These are phyloP conservation scores for Chymomyza caudatula DNA, from an alignment of 2,888 invertebrate species.

Conservation along the genomic window DNA sequence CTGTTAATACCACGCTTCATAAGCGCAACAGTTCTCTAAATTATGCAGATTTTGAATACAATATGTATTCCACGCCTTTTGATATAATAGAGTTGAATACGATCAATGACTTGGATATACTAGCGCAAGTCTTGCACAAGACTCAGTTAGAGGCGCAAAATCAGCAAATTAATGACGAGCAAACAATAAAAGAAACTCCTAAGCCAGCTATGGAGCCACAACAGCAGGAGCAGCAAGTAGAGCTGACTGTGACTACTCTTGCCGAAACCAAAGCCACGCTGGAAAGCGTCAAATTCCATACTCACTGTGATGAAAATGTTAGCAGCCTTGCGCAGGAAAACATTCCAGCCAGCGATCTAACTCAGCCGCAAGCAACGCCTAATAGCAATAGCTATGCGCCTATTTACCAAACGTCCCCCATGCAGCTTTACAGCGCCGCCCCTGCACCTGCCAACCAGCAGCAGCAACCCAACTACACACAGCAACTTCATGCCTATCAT, in stretches of 20 bases:
- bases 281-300: constrained; percentile 60
- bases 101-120: constrained; percentile 93
- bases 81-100: constrained; percentile 95
- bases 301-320: constrained; percentile 57
- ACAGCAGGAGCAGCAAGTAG: not conserved
- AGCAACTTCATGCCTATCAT: constrained; percentile 32
- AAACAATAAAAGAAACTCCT: not conserved
- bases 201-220: not conserved
- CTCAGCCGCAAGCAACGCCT: constrained; percentile 14
- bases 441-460: not conserved
- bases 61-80: constrained; percentile 91
- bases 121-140: constrained; percentile 86
- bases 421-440: not conserved
- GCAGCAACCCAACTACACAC: constrained; percentile 10
- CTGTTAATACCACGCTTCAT: constrained; percentile 41
- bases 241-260: constrained; percentile 51
- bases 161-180: not conserved
- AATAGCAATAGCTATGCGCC: constrained; percentile 9
- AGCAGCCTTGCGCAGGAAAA: constrained; percentile 10
- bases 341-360: constrained; percentile 55
- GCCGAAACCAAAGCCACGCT: constrained; percentile 63
- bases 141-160: constrained; percentile 62
- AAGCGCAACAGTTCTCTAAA: constrained; percentile 75
- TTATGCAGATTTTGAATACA: constrained; percentile 92
- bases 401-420: constrained; percentile 27